These are phyloP conservation scores for Ceyx melanurus DNA, from an alignment of 2,113 vertebrate species.

Conservation along the genomic window DNA sequence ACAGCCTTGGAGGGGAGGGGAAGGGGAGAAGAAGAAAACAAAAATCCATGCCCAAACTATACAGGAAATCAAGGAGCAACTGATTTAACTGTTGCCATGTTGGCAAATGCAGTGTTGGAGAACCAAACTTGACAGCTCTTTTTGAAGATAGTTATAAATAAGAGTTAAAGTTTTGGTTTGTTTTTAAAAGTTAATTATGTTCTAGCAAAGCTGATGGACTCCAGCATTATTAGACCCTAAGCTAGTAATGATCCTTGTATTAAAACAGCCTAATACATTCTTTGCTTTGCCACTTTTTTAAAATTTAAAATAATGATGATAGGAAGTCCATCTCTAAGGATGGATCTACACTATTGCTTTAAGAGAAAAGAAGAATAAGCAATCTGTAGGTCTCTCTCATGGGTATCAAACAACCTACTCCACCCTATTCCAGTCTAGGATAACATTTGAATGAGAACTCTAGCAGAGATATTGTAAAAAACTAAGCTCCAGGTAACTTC, in stretches of 20 bases:
- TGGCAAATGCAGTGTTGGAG: not conserved
- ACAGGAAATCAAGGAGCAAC: not conserved
- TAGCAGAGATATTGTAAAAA: not conserved
- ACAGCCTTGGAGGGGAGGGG: accelerated
- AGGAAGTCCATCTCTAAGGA: not conserved
- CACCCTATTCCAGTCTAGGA: not conserved
- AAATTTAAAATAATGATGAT: not conserved
- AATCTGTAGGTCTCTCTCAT: not conserved
- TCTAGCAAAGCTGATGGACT: not conserved
- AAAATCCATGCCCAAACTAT: not conserved
- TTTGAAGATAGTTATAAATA: not conserved
- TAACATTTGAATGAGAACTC: not conserved
- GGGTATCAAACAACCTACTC: not conserved
- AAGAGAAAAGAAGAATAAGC: not conserved
- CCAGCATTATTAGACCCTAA: not conserved
- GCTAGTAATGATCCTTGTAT: not conserved
- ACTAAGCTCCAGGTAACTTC: not conserved
- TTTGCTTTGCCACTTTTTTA: not conserved
- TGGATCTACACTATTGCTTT: not conserved
- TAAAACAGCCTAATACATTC: not conserved
- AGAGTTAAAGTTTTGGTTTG: not conserved
- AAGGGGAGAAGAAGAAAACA: no score
- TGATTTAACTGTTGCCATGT: not conserved
- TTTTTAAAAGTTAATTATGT: not conserved
- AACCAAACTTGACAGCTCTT: not conserved